Conservation (phyloP, 2,888 invertebrate species). For the Hololepta plana region DNA sequence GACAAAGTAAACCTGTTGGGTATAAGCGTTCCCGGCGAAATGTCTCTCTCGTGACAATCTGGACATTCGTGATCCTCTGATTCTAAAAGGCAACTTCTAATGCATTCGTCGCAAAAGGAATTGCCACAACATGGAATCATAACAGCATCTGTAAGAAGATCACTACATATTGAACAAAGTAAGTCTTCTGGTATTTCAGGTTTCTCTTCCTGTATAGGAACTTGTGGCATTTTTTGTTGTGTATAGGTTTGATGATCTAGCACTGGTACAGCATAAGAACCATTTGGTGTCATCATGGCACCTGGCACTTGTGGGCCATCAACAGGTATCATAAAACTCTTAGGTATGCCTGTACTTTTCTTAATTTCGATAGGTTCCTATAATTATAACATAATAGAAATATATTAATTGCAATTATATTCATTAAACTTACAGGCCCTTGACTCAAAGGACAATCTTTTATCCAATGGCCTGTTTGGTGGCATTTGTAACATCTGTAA, state of each 20-base stretch:
- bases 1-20: slow-evolving; percentile 45
- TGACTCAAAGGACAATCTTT: slow-evolving; percentile 76
- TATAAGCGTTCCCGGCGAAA: slow-evolving; percentile 81
- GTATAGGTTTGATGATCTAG: slow-evolving; percentile 71
- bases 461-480: slow-evolving; percentile 93
- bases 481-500: slow-evolving; percentile 90
- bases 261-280: slow-evolving; percentile 74
- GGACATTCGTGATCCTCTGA: slow-evolving; percentile 93
- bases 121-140: slow-evolving; percentile 97
- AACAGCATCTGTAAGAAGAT: slow-evolving; percentile 86
- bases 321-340: slow-evolving; percentile 90
- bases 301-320: slow-evolving; percentile 77
- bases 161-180: slow-evolving; percentile 81
- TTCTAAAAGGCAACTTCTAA: slow-evolving; percentile 71
- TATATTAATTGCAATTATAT: background rate
- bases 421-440: slow-evolving; percentile 26
- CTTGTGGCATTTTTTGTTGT: slow-evolving; percentile 30
- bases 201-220: slow-evolving; percentile 40
- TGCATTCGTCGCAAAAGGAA: slow-evolving; percentile 98
- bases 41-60: slow-evolving; percentile 81
- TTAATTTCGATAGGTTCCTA: slow-evolving; percentile 63
- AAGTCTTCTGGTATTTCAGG: slow-evolving; percentile 80
- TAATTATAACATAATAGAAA: too few relatives aligned
- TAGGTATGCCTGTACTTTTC: slow-evolving; percentile 92
- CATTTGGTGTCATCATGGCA: slow-evolving; percentile 77